Evolutionary conservation across 2,797 vertebrate genomes (phyloP), one percentile per base, ranked within the genome.

Genomic region (Fratercula arctica): DNA sequence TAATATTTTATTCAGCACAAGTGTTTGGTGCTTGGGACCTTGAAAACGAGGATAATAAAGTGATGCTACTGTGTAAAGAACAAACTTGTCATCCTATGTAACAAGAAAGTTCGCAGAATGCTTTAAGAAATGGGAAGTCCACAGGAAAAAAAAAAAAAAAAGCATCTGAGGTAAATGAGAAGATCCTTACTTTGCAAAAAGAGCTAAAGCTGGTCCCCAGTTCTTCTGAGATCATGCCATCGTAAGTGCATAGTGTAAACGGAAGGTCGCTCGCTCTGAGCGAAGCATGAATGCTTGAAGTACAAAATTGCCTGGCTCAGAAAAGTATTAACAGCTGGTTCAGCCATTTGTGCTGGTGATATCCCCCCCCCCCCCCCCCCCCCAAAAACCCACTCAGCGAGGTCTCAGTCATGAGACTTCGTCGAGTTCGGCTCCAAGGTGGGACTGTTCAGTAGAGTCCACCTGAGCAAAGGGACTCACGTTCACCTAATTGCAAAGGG

Each of bases 21-120:
- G 41, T 80, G 31, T 31, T 1, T 1, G 11, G 68, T 92, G 67
- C 79, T 80, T 3, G 54, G 95, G 92, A 95, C 78, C 93, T 94
- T 97, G 93, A 97, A 95, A 97, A 87, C 0, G 4, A 93, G 68
- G 72, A 45, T 70, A 92, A 88, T 86, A 86, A 96, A 94, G 33
- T 15, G 26, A 92, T 74, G 19, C 50, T 60, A 78, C 43, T 48
- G 53, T 69, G 64, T 70, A 67, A 89, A 85, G 76, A 85, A 56
- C 37, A 85, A 77, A 63, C 16, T 48, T 63, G 33, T 74, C 68
- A 60, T 37, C 13, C 76, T 69, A 1, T 50, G 31, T 69, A 74
- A 76, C 1, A 20, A 70, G 21, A 26, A 72, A 56, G 41, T 54
- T 41, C 0, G 1, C 69, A 60, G n/a, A 70, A 77, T 25, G 29